Conservation (phyloP, 2,113 vertebrate species). For the Pachypanchax playfairii region DNA sequence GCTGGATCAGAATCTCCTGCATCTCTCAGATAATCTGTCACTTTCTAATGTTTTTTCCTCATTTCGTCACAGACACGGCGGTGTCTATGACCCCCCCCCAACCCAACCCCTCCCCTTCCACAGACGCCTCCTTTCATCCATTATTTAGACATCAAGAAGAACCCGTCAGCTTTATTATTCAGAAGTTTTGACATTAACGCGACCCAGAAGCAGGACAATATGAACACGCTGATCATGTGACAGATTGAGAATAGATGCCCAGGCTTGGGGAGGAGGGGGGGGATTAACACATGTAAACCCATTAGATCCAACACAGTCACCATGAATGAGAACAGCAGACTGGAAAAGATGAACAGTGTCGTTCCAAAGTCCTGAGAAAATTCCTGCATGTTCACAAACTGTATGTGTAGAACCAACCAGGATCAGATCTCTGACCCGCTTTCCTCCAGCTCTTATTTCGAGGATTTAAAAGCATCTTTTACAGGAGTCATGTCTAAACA, state of each 20-base stretch:
- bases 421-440: no score
- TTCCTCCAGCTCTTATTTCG: no score
- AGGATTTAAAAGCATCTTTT: no score
- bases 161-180: not conserved
- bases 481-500: no score
- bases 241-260: not conserved
- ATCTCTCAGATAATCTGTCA: no score
- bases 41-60: not conserved
- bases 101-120: not conserved
- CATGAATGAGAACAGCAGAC: conserved; percentile 45
- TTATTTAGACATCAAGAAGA: conserved; percentile 24
- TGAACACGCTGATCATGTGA: not conserved
- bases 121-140: conserved; percentile 4
- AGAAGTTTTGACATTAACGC: not conserved
- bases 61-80: not conserved
- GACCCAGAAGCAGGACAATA: no score
- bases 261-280: conserved; percentile 27
- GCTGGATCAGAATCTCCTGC: no score
- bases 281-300: conserved; percentile 37
- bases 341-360: conserved; percentile 34
- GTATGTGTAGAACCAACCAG: not conserved
- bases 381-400: not conserved
- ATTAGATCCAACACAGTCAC: conserved; percentile 37
- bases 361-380: not conserved
- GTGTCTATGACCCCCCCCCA: not conserved